Conservation (phyloP, 2,797 vertebrate genomes). For the Tragelaphus eurycerus region DNA sequence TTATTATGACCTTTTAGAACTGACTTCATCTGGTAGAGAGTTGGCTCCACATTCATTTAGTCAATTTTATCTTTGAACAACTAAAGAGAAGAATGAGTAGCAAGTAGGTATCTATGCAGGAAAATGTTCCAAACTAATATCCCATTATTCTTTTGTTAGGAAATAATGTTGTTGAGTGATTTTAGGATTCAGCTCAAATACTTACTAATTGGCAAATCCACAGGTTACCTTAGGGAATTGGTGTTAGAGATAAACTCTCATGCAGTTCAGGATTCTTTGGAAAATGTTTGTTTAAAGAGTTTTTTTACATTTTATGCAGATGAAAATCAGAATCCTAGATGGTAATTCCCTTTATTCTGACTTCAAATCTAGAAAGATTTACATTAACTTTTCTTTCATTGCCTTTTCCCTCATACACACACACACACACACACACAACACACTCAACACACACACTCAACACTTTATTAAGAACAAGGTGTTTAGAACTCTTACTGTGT, state of each 20-base stretch:
- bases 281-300: not conserved
- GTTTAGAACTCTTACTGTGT: not conserved
- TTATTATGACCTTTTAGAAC: slow-evolving; percentile 67
- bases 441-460: not conserved
- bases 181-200: slow-evolving; percentile 9
- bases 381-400: not conserved
- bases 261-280: not conserved
- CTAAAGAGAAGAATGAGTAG: slow-evolving; percentile 31
- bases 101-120: slow-evolving; percentile 47
- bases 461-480: not conserved
- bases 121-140: slow-evolving; percentile 2
- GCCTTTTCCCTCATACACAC: not conserved
- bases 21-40: slow-evolving; percentile 44
- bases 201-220: not conserved
- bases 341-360: not conserved
- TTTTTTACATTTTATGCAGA: not conserved
- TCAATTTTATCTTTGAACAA: slow-evolving; percentile 48
- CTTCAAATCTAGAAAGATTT: not conserved
- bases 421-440: not conserved
- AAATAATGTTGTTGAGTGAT: not conserved
- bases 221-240: not conserved
- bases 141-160: not conserved
- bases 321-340: not conserved
- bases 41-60: slow-evolving; percentile 33
- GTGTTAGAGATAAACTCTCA: not conserved